Conservation (phyloP, 2,797 vertebrate genomes). For the Rhinichthys osculus region DNA sequence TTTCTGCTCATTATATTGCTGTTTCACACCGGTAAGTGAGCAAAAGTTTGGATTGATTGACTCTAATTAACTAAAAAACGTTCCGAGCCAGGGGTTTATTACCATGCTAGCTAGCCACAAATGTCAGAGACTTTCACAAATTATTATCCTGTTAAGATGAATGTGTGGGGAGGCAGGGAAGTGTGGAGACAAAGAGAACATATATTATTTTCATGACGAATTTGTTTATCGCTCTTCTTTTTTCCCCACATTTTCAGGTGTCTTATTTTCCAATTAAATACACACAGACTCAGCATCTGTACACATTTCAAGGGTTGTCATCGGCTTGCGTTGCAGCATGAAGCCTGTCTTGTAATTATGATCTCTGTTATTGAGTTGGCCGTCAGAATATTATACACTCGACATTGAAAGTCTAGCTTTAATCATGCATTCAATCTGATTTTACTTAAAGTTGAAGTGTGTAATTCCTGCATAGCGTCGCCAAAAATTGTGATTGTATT, state of each 20-base stretch:
- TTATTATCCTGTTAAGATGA: constrained; percentile 88
- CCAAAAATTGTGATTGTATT: not conserved
- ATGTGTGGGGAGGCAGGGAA: constrained; percentile 84
- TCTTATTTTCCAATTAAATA: constrained; percentile 47
- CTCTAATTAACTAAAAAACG: constrained; percentile 99
- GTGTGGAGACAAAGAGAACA: constrained; percentile 82
- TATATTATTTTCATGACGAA: constrained; percentile 79
- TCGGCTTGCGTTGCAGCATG: constrained; percentile 16
- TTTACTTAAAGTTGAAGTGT: not conserved
- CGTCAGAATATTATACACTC: not conserved
- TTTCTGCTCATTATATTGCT: constrained; percentile 99
- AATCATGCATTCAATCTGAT: constrained; percentile 17
- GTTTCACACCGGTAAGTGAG: constrained; percentile 99
- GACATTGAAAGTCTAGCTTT: not conserved
- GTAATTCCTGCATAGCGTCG: not conserved
- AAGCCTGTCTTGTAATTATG: constrained; percentile 23
- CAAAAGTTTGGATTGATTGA: constrained; percentile 99
- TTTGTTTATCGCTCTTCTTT: constrained; percentile 78
- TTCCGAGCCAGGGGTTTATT: constrained; percentile 99
- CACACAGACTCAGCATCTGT: constrained; percentile 52
- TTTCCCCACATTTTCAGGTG: constrained; percentile 56
- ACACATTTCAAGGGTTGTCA: constrained; percentile 51
- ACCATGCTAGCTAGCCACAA: constrained; percentile 99
- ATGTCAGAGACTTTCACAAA: constrained; percentile 90
- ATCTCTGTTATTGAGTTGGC: constrained; percentile 19